A percentile compares a stretch with the other conserved stretches of the same genome.
These are phyloP conservation scores for Nothoprocta perdicaria DNA, from an alignment of 2,113 vertebrate species.

Conservation along the genomic window DNA sequence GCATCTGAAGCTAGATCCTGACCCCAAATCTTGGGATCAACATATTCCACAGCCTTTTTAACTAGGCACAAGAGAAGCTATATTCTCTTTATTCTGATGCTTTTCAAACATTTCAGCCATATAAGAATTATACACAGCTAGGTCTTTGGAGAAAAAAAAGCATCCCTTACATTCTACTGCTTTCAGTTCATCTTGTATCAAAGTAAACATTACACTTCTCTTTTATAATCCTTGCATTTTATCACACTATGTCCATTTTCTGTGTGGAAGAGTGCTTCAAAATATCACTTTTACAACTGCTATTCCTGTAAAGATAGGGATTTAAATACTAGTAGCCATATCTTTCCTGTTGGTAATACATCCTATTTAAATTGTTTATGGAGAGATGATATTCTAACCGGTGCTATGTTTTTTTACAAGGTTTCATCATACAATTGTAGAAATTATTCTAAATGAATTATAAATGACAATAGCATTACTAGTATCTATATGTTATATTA, in stretches of 20 bases:
- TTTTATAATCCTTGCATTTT: background rate
- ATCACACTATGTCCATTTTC: background rate
- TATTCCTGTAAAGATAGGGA: background rate
- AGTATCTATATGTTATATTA: background rate
- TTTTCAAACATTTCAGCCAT: background rate
- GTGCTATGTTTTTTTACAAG: background rate
- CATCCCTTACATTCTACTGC: background rate
- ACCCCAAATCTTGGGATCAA: background rate
- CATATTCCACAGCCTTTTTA: accelerated
- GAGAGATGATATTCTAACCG: background rate
- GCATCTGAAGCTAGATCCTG: background rate
- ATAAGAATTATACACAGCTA: background rate
- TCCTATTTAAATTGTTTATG: background rate
- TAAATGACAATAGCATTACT: accelerated
- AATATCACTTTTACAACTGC: background rate
- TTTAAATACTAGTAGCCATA: background rate
- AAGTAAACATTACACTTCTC: background rate
- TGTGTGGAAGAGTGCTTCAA: background rate
- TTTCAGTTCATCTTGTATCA: background rate
- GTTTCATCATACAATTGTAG: background rate
- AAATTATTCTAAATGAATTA: background rate
- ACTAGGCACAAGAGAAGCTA: background rate
- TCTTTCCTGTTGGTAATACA: background rate
- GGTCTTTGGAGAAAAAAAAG: background rate
- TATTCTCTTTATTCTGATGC: background rate